A percentile compares a stretch with the other conserved stretches of the same genome.
phyloP scores from a whole-genome alignment of 1,140 invertebrate genomes.

The Andrena cerasifolii region DNA sequence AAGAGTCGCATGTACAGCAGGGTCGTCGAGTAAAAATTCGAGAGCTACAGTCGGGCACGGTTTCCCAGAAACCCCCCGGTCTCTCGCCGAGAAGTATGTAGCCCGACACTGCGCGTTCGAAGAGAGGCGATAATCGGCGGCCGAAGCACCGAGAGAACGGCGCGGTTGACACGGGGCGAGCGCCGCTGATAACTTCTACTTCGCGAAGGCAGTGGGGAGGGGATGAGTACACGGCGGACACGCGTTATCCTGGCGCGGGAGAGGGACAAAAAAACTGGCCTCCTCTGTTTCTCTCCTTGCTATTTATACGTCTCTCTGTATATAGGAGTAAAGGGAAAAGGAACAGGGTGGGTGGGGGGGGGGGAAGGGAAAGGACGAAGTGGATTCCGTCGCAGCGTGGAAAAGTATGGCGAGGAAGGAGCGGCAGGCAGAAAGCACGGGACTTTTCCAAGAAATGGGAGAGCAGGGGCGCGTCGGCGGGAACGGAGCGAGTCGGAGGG shows the following conservation, averaged over 20 bases:
- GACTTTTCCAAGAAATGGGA: constrained; percentile 62
- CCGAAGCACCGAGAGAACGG: background rate
- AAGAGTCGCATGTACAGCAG: too few species aligned
- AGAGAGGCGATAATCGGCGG: background rate
- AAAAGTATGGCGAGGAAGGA: constrained; percentile 48
- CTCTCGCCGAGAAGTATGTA: background rate
- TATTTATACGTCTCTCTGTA: constrained; percentile 23
- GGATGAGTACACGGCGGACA: background rate
- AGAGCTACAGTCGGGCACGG: background rate
- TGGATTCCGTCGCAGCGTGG: constrained; percentile 40
- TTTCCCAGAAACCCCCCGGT: background rate
- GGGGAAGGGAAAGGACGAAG: too few species aligned
- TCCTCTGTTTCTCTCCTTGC: constrained; percentile 8
- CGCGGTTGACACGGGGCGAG: background rate
- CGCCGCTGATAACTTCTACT: background rate
- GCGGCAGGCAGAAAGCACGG: constrained; percentile 44
- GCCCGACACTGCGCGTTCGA: background rate
- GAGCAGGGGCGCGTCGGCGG: constrained; percentile 29
- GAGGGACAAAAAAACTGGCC: background rate
- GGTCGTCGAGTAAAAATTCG: background rate
- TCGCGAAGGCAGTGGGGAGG: background rate
- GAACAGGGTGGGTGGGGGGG: constrained; percentile 16
- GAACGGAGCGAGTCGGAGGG: background rate
- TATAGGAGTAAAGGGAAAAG: background rate
- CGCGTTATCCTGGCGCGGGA: background rate